A percentile compares a stretch with the other conserved stretches of the same genome.
These are phyloP conservation scores for Drosophila hydei DNA, from an alignment of 1,140 invertebrate species.

Conservation along the genomic window DNA sequence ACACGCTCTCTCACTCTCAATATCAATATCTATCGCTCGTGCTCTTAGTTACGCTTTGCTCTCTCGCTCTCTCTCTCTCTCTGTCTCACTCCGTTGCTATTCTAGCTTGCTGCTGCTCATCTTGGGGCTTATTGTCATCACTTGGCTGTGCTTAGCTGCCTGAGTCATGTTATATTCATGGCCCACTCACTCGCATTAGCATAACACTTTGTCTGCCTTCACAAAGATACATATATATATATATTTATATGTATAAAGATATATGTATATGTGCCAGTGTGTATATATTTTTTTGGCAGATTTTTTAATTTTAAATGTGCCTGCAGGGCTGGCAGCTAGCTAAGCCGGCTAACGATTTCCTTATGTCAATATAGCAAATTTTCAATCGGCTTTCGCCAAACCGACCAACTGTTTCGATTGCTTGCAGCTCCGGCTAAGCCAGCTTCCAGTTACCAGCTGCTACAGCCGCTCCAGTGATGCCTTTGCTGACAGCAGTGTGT, in stretches of 20 bases:
- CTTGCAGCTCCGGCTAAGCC: slow-evolving; percentile 9
- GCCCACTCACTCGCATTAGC: slow-evolving; percentile 59
- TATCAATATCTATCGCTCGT: slow-evolving; percentile 1
- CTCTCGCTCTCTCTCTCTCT: slow-evolving; percentile 7
- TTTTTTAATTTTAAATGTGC: slow-evolving; percentile 71
- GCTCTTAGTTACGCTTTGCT: slow-evolving; percentile 1
- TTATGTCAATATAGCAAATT: slow-evolving; percentile 77
- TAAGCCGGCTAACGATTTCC: slow-evolving; percentile 81
- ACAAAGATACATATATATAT: background rate
- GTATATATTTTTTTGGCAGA: slow-evolving; percentile 31
- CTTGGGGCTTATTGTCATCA: slow-evolving; percentile 72
- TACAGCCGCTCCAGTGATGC: slow-evolving; percentile 12
- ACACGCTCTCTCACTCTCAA: background rate
- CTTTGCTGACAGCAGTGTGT: slow-evolving; percentile 27
- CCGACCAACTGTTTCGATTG: slow-evolving; percentile 64
- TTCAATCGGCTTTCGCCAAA: slow-evolving; percentile 65
- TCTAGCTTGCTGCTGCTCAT: slow-evolving; percentile 32
- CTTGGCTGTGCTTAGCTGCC: slow-evolving; percentile 41
- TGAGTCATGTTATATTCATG: slow-evolving; percentile 76
- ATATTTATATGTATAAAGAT: background rate
- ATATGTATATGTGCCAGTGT: no score
- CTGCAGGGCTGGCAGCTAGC: slow-evolving; percentile 31
- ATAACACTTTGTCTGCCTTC: slow-evolving; percentile 65
- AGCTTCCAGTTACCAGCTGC: slow-evolving; percentile 7
- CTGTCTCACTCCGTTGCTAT: slow-evolving; percentile 7